phyloP scores from a whole-genome alignment of 2,797 vertebrate genomes.

The Anniella stebbinsi region DNA sequence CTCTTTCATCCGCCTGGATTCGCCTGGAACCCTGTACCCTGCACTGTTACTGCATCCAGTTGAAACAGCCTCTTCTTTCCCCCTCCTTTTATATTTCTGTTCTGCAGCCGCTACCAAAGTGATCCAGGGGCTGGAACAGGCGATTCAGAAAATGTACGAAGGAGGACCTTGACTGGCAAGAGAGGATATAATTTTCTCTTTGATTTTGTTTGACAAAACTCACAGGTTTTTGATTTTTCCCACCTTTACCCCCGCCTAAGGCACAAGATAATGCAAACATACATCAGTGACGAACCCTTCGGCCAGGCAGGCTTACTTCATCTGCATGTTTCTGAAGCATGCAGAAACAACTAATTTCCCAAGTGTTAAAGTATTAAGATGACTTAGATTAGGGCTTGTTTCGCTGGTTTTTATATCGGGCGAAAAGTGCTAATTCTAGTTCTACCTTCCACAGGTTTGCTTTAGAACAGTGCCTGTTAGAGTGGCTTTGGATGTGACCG shows the following conservation, averaged over 20 bases:
- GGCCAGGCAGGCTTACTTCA: conserved; percentile 17
- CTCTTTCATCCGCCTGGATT: conserved; percentile 14
- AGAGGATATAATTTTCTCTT: background rate
- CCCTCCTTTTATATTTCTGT: conserved; percentile 59
- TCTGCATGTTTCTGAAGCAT: conserved; percentile 75
- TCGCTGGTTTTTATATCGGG: background rate
- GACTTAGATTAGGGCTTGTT: conserved; percentile 36
- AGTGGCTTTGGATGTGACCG: background rate
- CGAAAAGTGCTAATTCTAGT: conserved; percentile 28
- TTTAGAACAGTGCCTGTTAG: conserved; percentile 52
- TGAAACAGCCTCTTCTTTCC: conserved; percentile 21
- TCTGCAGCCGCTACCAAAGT: background rate
- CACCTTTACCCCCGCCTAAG: background rate
- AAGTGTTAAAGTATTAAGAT: background rate
- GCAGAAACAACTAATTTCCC: conserved; percentile 16
- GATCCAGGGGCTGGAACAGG: background rate
- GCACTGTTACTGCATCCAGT: conserved; percentile 34
- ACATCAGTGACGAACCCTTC: conserved; percentile 31
- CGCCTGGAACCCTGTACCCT: conserved; percentile 21
- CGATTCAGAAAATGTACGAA: too few species aligned
- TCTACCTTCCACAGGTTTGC: conserved; percentile 42
- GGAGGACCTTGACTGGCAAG: background rate
- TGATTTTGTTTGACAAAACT: background rate
- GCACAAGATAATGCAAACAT: conserved; percentile 36
- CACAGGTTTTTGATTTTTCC: background rate